Evolutionary conservation across 2,888 invertebrate species (phyloP), one percentile per base, ranked within the genome.

Genomic region (Tetranychus piercei): DNA sequence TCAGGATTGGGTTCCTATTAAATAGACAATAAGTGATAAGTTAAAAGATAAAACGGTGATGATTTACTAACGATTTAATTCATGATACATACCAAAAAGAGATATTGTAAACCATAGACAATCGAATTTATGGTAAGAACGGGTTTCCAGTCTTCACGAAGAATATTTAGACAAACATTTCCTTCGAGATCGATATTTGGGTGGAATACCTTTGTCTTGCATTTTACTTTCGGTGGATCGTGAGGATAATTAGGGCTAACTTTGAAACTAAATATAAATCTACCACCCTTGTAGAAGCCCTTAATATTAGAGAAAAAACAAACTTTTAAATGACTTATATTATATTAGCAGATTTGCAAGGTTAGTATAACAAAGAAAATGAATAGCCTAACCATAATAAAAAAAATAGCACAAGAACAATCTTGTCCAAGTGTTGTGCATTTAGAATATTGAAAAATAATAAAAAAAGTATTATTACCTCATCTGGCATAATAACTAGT

Each of bases 171-270:
- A 82, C 96, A 96, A 44, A 97, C 94, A 84, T 96, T 96, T 79
- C 96, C 96, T 82, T 96, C 94, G 80, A 94, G 86, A 85, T 97
- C 96, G 83, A 97, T 97, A 83, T 97, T 97, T 18, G 96, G 96
- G 84, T 97, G 96, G 83, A 96, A 97, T 73, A 96, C 94, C 82
- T 76, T 77, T 5, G 95, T 95, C 85, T 93, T 94, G 85, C 96
- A 96, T 84, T 96, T 96, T 55, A 97, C 96, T 85, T 97, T 97
- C 23, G 96, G 96, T 71, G 96, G 94, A 83, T 96, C 95, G 81
- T 96, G 96, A 45, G 96, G 96, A 84, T 97, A 97, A 84, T 92
- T 94, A 81, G 93, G 93, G 79, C 94, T 94, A 82, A 97, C 92
- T 87, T 92, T 92, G 86, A 97, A 97, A 85, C 91, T 94, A 87